Evolutionary conservation across 2,888 invertebrate genomes (phyloP), one percentile per base, ranked within the genome.

Genomic region (Agrenia bidenticulata): DNA sequence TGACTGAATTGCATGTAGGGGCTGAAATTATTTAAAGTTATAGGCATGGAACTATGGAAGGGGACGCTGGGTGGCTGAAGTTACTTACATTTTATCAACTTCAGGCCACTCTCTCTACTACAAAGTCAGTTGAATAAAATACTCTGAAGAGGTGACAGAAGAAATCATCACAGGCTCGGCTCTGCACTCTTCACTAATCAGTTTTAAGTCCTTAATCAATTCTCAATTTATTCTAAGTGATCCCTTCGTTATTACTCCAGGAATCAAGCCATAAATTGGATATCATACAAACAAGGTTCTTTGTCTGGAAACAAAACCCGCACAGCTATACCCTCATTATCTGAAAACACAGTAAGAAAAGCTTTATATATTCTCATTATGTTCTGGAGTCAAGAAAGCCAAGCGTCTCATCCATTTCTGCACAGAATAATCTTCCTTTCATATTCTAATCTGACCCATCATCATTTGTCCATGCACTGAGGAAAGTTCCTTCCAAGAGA

Each of bases 91-190:
- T 9, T 19, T n/a, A 45, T 17, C 11, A 11, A 7, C 32, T 5
- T 15, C 45, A 39, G 19, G 5, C 45, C n/a, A 45, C n/a, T 45
- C 45, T 45, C n/a, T 15, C 45, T 15, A 39, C 11, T 7, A 15
- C 17, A 7, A 5, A 51, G 4, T 51, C 15, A 51, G 51, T 51
- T 51, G 51, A 23, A 51, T 15, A 51, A 51, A 23, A 51, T 24
- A 51, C 23, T 51, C 61, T 49, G 63, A 63, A 50, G 56, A 66
- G 51, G 63, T 63, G 61, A 67, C 67, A 61, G 56, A 56, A 59
- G 37, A 58, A 58, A 61, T 61, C 62, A 59, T 15, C 50, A 27
- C 61, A 67, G 73, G 73, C 72, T 73, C 73, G 73, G 73, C 73
- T 73, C 73, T 73, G 73, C 73, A 66, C 51, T 11, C 51, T 51